A percentile compares a stretch with the other conserved stretches of the same genome.
These are phyloP conservation scores for Poeciliopsis occidentalis DNA, from an alignment of 2,113 vertebrate genomes.

Conservation along the genomic window DNA sequence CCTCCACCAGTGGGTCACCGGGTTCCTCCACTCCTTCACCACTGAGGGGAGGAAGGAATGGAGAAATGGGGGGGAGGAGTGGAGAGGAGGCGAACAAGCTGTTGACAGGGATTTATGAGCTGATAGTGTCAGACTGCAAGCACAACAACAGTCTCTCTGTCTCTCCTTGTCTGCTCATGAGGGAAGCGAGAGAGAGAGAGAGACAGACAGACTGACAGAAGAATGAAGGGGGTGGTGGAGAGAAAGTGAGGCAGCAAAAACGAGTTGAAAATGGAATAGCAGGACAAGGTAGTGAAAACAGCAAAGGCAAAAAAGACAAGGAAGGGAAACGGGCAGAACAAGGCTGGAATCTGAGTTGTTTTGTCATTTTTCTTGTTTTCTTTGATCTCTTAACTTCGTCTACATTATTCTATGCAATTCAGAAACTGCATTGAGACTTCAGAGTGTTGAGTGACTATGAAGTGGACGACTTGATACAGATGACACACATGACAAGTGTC, in stretches of 20 bases:
- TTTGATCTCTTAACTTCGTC: neutral
- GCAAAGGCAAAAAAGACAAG: constrained; percentile 1
- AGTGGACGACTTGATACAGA: constrained; percentile 5
- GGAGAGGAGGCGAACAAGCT: constrained; percentile 70
- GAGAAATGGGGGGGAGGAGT: constrained; percentile 24
- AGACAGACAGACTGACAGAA: constrained; percentile 51
- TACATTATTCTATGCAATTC: constrained; percentile 10
- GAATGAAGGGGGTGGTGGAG: constrained; percentile 30
- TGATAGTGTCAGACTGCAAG: constrained; percentile 80
- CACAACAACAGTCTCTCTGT: constrained; percentile 78
- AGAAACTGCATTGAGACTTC: constrained; percentile 17
- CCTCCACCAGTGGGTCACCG: constrained; percentile 62
- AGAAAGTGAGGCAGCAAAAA: constrained; percentile 64
- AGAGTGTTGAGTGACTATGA: neutral
- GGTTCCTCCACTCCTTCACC: constrained; percentile 67
- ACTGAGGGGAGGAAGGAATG: constrained; percentile 42
- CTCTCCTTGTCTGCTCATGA: constrained; percentile 69
- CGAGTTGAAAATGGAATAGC: constrained; percentile 34
- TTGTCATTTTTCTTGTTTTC: constrained; percentile 3
- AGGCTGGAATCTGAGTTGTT: constrained; percentile 32
- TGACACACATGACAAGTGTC: neutral
- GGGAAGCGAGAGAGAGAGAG: neutral
- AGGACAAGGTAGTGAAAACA: constrained; percentile 12
- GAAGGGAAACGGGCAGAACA: constrained; percentile 7
- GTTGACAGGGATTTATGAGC: constrained; percentile 82